Conservation (phyloP, 2,113 vertebrate genomes). For the Caloenas nicobarica region DNA sequence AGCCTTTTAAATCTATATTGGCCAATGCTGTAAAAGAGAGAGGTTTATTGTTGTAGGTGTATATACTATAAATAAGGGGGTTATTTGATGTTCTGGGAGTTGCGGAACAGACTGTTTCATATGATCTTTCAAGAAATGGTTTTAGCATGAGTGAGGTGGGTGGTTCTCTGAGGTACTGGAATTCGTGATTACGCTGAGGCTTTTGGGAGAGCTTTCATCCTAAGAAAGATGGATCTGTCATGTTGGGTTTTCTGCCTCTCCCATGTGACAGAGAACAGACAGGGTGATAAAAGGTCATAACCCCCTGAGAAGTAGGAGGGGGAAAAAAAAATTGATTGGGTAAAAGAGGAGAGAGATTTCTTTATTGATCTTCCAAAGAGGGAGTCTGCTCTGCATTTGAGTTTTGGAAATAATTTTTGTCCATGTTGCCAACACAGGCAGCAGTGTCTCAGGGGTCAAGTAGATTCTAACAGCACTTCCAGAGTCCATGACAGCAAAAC, state of each 20-base stretch:
- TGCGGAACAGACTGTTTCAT: constrained; percentile 8
- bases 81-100: constrained; percentile 46
- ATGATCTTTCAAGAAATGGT: constrained; percentile 8
- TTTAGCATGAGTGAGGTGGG: constrained; percentile 43
- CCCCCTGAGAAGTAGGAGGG: not conserved
- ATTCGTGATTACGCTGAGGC: not conserved
- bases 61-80: constrained; percentile 50
- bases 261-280: not conserved
- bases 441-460: not conserved
- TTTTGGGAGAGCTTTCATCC: not conserved
- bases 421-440: not conserved
- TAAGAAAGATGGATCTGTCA: not conserved
- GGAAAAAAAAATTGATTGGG: not conserved
- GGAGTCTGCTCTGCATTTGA: not conserved
- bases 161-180: constrained; percentile 8
- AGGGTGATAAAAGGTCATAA: not conserved
- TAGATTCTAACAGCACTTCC: not conserved
- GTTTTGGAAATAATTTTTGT: constrained; percentile 33
- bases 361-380: not conserved
- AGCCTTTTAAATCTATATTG: constrained; percentile 44
- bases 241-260: not conserved
- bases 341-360: not conserved
- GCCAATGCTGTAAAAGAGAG: constrained; percentile 18
- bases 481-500: not conserved
- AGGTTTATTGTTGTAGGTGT: constrained; percentile 52